Percentiles rank a stretch among this genome's conserved stretches.
Conservation (phyloP, 1,140 invertebrate species). For the Drosophila tropicalis region DNA sequence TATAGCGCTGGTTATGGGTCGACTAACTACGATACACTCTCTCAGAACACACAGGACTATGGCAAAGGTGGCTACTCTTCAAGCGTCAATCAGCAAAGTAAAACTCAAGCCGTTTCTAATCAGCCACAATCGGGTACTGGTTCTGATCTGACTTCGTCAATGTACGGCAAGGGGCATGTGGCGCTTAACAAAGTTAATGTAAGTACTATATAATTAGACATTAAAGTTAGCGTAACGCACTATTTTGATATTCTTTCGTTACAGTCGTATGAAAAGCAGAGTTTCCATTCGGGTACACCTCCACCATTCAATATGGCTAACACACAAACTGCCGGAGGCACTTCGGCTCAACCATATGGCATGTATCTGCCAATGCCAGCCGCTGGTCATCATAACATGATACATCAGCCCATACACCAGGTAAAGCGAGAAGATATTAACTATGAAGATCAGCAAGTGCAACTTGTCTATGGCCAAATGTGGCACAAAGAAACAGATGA, state of each 20-base stretch:
- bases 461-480: conserved; percentile 31
- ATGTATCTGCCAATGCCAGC: conserved; percentile 90
- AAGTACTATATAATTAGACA: conserved; percentile 63
- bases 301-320: conserved; percentile 91
- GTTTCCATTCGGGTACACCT: conserved; percentile 92
- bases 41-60: conserved; percentile 85
- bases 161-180: conserved; percentile 90
- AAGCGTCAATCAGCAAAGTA: conserved; percentile 84
- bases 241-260: not conserved
- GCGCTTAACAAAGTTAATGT: conserved; percentile 90
- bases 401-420: conserved; percentile 91
- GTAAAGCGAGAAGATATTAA: conserved; percentile 74
- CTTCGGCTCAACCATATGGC: conserved; percentile 87
- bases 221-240: not conserved
- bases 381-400: conserved; percentile 86
- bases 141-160: conserved; percentile 87
- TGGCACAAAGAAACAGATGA: conserved; percentile 33
- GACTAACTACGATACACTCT: conserved; percentile 87
- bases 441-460: conserved; percentile 13
- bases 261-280: conserved; percentile 93
- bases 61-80: conserved; percentile 85
- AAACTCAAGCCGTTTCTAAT: conserved; percentile 84
- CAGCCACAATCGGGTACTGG: conserved; percentile 85
- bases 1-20: conserved; percentile 87
- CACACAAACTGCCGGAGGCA: conserved; percentile 89